Conservation (phyloP, 2,113 vertebrate genomes). For the Willisornis vidua region DNA sequence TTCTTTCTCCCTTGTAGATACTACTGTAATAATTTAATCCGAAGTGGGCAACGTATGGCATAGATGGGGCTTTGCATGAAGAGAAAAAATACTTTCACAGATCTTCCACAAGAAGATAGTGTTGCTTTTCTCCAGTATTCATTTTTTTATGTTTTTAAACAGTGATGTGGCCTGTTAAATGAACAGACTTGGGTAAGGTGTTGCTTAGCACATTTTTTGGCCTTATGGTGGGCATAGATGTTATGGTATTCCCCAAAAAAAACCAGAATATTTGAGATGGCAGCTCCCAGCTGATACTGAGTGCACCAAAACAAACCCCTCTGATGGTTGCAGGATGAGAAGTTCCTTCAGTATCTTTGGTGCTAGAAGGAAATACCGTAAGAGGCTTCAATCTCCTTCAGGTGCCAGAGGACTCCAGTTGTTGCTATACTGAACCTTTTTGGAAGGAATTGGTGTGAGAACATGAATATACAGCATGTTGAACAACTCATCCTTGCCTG, state of each 20-base stretch:
- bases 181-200: not conserved
- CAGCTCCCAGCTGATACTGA: not conserved
- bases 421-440: not conserved
- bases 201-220: not conserved
- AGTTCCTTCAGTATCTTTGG: not conserved
- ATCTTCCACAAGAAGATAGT: not conserved
- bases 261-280: not conserved
- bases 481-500: not conserved
- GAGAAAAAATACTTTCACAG: not conserved
- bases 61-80: not conserved
- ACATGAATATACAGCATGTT: accelerated
- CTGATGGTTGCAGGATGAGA: not conserved
- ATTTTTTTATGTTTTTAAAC: not conserved
- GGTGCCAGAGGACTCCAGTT: not conserved
- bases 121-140: not conserved
- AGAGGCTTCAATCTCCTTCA: not conserved
- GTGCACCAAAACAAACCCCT: not conserved
- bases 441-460: not conserved
- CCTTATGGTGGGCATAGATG: not conserved
- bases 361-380: not conserved
- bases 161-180: not conserved
- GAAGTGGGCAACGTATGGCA: not conserved
- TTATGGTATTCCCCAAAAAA: not conserved
- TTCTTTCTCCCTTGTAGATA: not conserved
- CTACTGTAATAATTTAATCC: not conserved